Evolutionary conservation across 2,888 invertebrate genomes (phyloP), one percentile per base, ranked within the genome.

Genomic region (Agrochola lota): DNA sequence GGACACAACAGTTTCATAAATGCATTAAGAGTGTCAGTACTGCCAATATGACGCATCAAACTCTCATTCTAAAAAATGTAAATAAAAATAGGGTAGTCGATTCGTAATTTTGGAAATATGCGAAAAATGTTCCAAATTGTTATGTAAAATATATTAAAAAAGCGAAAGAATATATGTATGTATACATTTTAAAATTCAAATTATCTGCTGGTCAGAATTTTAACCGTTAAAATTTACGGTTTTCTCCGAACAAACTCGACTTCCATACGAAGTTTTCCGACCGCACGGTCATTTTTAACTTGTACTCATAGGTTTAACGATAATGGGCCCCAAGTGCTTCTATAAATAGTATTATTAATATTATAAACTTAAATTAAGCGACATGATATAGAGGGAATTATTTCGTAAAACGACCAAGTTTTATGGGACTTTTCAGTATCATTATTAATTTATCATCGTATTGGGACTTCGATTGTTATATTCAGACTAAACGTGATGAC

Each of bases 121-220:
- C 70, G 60, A 71, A 73, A 86, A 76, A 79, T 60, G 30, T 78
- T 78, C 52, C 71, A 71, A 80, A 73, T 69, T 75, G 67, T 46
- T 76, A 70, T 66, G 59, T 76, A 74, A 76, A 83, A 81, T 72
- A 75, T 49, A 60, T 78, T 76, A n/a, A 80, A 82, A 75, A 84
- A 64, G 83, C 79, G 74, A 80, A 75, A 76, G 76, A 81, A 82
- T 26, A 73, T 80, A 81, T 76, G 43, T 85, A 83, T 83, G 78
- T 87, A 84, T 84, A 84, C 46, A 80, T 81, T 74, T 74, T 82
- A 77, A 83, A 83, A 78, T 84, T 82, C 78, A 83, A 83, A 78
- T 84, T 88, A 88, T 95, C 95, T 95, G 95, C 95, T 92, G 95
- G 95, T 89, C 95, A 94, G 95, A 92, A 84, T 78, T 82, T 81